A percentile compares a stretch with the other conserved stretches of the same genome.
Evolutionary conservation across 2,797 vertebrate genomes (phyloP).

Genomic region (Lutjanus campechanus): DNA sequence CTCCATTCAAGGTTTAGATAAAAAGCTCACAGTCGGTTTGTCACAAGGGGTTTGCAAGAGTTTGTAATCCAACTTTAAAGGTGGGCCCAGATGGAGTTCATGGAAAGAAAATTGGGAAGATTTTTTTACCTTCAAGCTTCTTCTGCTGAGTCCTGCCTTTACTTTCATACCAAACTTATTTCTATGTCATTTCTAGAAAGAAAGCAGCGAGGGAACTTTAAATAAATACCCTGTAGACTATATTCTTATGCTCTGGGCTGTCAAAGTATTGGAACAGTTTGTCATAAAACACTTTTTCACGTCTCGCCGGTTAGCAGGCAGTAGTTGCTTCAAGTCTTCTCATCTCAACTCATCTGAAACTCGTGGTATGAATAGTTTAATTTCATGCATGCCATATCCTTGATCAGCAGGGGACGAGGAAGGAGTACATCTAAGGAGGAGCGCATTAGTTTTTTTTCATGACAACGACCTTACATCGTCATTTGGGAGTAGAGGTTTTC

Average conservation of each 20-base stretch:
- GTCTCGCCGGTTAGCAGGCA: constrained; percentile 36
- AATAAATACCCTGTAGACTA: constrained; percentile 47
- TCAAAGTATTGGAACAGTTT: constrained; percentile 37
- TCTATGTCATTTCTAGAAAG: constrained; percentile 30
- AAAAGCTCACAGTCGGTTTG: constrained; percentile 25
- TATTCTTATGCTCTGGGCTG: constrained; percentile 31
- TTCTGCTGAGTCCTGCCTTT: neutral
- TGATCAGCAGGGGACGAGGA: constrained; percentile 11
- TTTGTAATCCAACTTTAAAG: constrained; percentile 44
- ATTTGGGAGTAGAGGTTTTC: constrained; percentile 19
- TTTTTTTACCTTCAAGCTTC: constrained; percentile 24
- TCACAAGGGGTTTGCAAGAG: constrained; percentile 15
- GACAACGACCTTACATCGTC: constrained; percentile 32
- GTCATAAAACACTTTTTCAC: constrained; percentile 32
- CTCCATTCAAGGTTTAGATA: constrained; percentile 20
- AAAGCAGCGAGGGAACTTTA: constrained; percentile 19
- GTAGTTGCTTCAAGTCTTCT: constrained; percentile 21
- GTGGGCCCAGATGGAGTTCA: constrained; percentile 53
- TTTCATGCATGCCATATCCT: constrained; percentile 28
- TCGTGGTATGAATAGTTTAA: constrained; percentile 16
- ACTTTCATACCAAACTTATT: constrained; percentile 35
- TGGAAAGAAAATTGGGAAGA: constrained; percentile 23
- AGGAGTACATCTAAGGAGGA: neutral
- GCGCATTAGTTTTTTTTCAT: neutral
- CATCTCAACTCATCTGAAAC: constrained; percentile 26